A percentile compares a stretch with the other conserved stretches of the same genome.
phyloP scores from a whole-genome alignment of 2,113 vertebrate genomes.

The human region DNA sequence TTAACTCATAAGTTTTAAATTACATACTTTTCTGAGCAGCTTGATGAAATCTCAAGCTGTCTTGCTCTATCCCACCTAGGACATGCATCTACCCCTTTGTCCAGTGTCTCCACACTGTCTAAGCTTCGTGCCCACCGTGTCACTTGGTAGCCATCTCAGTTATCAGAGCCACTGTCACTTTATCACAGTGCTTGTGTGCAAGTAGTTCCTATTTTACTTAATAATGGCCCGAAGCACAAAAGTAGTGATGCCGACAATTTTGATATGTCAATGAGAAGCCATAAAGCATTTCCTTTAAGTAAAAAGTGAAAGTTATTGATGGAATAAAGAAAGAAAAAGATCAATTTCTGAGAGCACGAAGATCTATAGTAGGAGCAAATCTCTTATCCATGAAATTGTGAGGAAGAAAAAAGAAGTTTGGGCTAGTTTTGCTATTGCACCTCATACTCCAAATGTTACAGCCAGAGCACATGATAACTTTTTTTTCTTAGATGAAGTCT shows the following conservation, averaged over 20 bases:
- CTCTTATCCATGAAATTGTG: background rate
- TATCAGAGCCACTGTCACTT: background rate
- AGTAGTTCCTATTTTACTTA: background rate
- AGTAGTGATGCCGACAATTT: background rate
- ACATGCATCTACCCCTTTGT: background rate
- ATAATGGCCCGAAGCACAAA: background rate
- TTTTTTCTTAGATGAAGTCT: no score
- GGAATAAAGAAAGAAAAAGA: background rate
- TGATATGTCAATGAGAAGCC: background rate
- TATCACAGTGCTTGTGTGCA: background rate
- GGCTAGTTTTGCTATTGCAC: background rate
- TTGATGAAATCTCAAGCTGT: background rate
- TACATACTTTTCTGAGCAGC: background rate
- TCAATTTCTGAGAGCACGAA: background rate
- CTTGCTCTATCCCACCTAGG: background rate
- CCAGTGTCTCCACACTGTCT: background rate
- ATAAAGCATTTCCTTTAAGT: background rate
- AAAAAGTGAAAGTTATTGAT: background rate
- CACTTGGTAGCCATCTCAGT: background rate
- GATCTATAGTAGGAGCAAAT: background rate
- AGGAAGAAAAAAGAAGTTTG: background rate
- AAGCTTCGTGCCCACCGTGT: background rate
- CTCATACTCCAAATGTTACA: background rate
- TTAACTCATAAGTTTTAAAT: background rate
- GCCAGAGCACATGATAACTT: background rate